Percentiles rank a stretch among this genome's conserved stretches.
phyloP scores from a whole-genome alignment of 1,140 invertebrate genomes.

The Brachionus koreanus region DNA sequence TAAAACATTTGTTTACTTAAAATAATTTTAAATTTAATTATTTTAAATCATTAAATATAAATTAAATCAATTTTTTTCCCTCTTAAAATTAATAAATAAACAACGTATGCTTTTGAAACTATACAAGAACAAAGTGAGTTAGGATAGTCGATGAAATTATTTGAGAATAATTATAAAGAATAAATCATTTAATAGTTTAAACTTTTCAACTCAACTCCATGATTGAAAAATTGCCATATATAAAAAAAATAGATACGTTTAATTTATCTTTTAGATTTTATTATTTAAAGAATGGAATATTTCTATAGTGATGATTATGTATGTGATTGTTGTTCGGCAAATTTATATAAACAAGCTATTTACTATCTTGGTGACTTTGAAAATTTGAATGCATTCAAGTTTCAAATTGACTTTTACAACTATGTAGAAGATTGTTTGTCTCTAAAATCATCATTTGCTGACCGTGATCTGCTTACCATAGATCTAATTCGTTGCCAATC shows the following conservation, averaged over 20 bases:
- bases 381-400: neutral
- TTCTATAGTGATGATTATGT: neutral
- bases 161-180: neutral
- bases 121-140: no score
- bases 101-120: no score
- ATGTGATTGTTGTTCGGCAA: neutral
- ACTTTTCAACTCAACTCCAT: conserved; percentile 24
- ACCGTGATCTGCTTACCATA: neutral
- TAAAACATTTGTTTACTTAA: no score
- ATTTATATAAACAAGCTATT: neutral
- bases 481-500: neutral
- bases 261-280: neutral
- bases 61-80: no score
- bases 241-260: neutral
- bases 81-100: no score
- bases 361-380: neutral
- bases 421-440: neutral
- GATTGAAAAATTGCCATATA: neutral
- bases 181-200: neutral
- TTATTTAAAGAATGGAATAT: neutral
- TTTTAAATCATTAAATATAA: no score
- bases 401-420: conserved; percentile 12
- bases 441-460: neutral
- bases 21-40: no score
- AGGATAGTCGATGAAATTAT: neutral